Percentiles rank a stretch among this genome's conserved stretches.
Evolutionary conservation across 2,888 invertebrate species (phyloP).

Genomic region (Clanis bilineata): DNA sequence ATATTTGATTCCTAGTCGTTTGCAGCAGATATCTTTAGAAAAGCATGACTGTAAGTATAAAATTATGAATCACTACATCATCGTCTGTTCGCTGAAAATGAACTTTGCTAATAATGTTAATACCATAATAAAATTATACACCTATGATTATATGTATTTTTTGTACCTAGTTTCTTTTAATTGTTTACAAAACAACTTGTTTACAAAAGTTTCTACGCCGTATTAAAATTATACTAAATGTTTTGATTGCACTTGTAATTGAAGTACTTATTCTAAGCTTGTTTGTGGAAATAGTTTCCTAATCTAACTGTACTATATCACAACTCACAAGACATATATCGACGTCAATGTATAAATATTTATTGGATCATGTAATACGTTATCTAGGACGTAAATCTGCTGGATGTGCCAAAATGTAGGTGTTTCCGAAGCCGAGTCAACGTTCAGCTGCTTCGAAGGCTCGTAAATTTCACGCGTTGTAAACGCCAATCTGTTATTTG

Average conservation of each 20-base stretch:
- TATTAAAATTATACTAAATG: neutral
- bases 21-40: too few relatives aligned
- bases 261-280: neutral
- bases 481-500: neutral
- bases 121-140: too few relatives aligned
- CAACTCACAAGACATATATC: neutral
- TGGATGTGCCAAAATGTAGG: conserved; percentile 12
- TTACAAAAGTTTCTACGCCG: neutral
- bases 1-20: too few relatives aligned
- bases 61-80: too few relatives aligned
- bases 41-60: too few relatives aligned
- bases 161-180: too few relatives aligned
- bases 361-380: conserved; percentile 15
- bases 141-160: too few relatives aligned
- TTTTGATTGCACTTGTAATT: neutral
- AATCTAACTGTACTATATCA: neutral
- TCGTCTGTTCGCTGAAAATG: too few relatives aligned
- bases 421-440: conserved; percentile 1
- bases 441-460: neutral
- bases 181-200: neutral
- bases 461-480: neutral
- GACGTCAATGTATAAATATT: conserved; percentile 15
- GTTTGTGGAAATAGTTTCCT: neutral
- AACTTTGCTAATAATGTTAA: too few relatives aligned
- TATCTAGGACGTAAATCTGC: conserved; percentile 17